Base-by-base conservation (phyloP, 2,888 invertebrate species). In the Dexiosoma caninum region DNA sequence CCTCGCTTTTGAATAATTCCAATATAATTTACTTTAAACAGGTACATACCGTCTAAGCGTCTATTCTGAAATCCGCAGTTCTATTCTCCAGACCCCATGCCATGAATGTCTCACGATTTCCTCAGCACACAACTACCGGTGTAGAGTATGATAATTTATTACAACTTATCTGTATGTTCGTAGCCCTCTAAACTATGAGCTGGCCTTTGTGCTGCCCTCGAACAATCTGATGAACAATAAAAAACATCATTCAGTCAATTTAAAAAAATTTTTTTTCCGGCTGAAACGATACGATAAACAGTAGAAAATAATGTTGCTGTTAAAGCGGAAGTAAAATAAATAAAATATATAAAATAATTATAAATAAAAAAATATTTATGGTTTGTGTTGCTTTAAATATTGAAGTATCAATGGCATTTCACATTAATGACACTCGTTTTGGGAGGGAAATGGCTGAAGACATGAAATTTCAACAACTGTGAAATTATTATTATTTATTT, bases 271-370 rank as follows among this genome's bases (percentile, higher is more conserved):
- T n/a, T n/a, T n/a, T n/a, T 21, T 14, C 46, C 6, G 21, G 2
- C 12, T 21, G 5, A 1, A 21, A 46, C 4, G 19, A 76, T 42
- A 76, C 60, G 40, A 35, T 57, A 19, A 21, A 40, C 57, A 40
- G 21, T 66, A 66, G n/a, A n/a, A 70, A 66, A 59, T 14, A 57
- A 19, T 21, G 7, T 10, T 27, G 35, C 55, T 35, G 35, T 71
- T 35, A 55, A 78, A 69, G 55, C 78, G 71, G 71, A 72, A 67
- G 67, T 62, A 44, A 62, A 49, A 62, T n/a, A n/a, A n/a, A n/a
- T n/a, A n/a, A n/a, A n/a, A n/a, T n/a, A n/a, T 23, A 57, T 55
- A 40, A 42, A 55, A 32, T 14, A n/a, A 23, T 32, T 14, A 9
- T 4, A 53, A 40, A 32, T 12, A 53, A 55, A 55, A n/a, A 69